phyloP scores from a whole-genome alignment of 2,113 vertebrate genomes.

The Cettia cetti region DNA sequence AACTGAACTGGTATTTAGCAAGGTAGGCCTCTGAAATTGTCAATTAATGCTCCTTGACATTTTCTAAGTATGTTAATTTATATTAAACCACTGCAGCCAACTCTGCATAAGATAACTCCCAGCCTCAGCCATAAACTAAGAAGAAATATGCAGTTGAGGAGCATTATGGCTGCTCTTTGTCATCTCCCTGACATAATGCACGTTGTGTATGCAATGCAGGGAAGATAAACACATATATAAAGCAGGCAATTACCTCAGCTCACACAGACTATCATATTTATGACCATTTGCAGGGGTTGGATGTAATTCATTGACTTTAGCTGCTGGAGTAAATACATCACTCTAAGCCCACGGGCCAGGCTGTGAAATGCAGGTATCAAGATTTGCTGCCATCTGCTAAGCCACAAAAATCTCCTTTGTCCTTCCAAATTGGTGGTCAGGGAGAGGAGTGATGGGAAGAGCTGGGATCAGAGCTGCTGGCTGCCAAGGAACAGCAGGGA shows the following conservation, averaged over 20 bases:
- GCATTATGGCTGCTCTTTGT: slow-evolving; percentile 1
- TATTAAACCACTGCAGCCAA: background rate
- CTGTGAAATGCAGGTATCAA: background rate
- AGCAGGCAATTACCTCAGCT: slow-evolving; percentile 35
- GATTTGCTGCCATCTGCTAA: background rate
- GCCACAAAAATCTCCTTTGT: background rate
- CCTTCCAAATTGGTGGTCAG: background rate
- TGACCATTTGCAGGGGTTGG: slow-evolving; percentile 9
- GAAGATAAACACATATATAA: slow-evolving; percentile 54
- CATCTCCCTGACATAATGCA: slow-evolving; percentile 20
- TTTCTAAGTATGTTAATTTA: slow-evolving; percentile 39
- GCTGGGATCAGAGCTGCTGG: background rate
- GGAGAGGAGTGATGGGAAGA: background rate
- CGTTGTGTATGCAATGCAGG: background rate
- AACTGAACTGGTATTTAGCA: background rate
- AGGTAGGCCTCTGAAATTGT: slow-evolving; percentile 23
- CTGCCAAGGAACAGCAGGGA: background rate
- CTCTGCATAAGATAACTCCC: background rate
- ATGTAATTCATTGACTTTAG: slow-evolving; percentile 15
- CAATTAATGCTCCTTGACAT: slow-evolving; percentile 59
- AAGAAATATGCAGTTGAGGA: background rate
- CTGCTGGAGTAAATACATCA: slow-evolving; percentile 17
- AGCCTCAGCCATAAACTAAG: background rate
- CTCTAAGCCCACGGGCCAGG: background rate
- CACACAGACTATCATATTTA: slow-evolving; percentile 34